A percentile compares a stretch with the other conserved stretches of the same genome.
Conservation (phyloP, 2,797 vertebrate genomes). For the Darevskia mixta region DNA sequence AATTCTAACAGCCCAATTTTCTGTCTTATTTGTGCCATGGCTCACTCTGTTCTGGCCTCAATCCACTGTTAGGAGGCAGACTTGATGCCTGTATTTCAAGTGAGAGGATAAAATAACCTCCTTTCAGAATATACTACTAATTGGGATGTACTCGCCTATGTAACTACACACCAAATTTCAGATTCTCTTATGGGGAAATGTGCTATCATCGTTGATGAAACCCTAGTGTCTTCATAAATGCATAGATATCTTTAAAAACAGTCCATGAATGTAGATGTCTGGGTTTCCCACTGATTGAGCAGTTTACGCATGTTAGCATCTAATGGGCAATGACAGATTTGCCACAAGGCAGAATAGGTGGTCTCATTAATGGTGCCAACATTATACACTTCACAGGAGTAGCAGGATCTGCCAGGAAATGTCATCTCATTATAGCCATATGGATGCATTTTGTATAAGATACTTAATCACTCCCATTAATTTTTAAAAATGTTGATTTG, state of each 20-base stretch:
- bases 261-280: background rate
- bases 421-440: slow-evolving; percentile 13
- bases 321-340: slow-evolving; percentile 29
- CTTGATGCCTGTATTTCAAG: background rate
- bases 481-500: background rate
- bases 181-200: background rate
- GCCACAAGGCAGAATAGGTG: slow-evolving; percentile 25
- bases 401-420: background rate
- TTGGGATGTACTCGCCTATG: background rate
- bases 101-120: background rate
- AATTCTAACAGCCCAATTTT: background rate
- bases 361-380: slow-evolving; percentile 11
- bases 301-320: slow-evolving; percentile 13
- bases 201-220: background rate
- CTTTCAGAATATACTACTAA: background rate
- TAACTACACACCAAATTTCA: background rate
- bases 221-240: background rate
- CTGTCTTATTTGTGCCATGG: background rate
- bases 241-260: slow-evolving; percentile 3
- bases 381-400: background rate
- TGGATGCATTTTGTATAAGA: slow-evolving; percentile 13
- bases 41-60: background rate
- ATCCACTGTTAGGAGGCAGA: background rate
- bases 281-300: slow-evolving; percentile 16
- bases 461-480: background rate